Percentiles rank a stretch among this genome's conserved stretches.
Evolutionary conservation across 1,140 invertebrate genomes (phyloP).

Genomic region (Drosophila willistoni): DNA sequence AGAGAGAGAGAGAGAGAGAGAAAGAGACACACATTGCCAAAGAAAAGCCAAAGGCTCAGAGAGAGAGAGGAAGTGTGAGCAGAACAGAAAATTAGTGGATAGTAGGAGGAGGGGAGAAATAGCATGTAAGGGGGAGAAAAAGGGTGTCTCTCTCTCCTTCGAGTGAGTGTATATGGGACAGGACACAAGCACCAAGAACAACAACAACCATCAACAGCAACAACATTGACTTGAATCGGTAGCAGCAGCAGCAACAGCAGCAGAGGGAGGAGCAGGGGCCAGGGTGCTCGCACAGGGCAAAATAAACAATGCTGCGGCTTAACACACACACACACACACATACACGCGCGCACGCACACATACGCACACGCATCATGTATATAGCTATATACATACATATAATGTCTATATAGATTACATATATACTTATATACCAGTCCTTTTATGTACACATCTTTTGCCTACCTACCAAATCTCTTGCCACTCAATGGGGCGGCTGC

Average conservation of each 20-base stretch:
- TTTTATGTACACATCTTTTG: constrained; percentile 7
- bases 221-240: constrained; percentile 3
- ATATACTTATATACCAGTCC: constrained; percentile 16
- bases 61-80: constrained; percentile 22
- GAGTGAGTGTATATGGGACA: constrained; percentile 43
- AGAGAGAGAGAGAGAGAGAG: constrained; percentile 39
- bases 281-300: constrained; percentile 26
- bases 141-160: constrained; percentile 1
- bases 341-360: constrained; percentile 12
- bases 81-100: not conserved
- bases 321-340: constrained; percentile 45
- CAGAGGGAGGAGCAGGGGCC: constrained; percentile 15
- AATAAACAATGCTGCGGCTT: constrained; percentile 78
- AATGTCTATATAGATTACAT: constrained; percentile 20
- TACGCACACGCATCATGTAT: not conserved
- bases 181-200: not conserved
- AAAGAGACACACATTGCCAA: constrained; percentile 39
- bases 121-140: not conserved
- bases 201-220: not conserved
- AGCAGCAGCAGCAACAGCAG: not conserved
- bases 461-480: constrained; percentile 27
- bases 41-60: not conserved
- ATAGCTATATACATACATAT: constrained; percentile 8
- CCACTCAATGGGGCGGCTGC: constrained; percentile 55
- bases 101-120: not conserved